phyloP scores from a whole-genome alignment of 2,888 invertebrate genomes.

The Eucera pruinosa region DNA sequence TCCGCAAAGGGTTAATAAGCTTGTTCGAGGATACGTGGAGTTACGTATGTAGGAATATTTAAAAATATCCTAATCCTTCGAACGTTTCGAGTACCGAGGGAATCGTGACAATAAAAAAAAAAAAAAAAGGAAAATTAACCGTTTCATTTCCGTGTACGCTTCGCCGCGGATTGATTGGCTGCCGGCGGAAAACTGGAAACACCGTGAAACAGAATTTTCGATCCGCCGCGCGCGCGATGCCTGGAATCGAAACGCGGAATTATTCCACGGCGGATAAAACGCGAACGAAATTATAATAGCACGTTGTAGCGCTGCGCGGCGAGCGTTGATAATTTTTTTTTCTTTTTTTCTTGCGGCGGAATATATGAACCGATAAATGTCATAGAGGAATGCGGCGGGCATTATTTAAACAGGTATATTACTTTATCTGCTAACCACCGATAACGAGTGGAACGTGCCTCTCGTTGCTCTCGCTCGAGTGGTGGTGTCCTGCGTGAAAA shows the following conservation, averaged over 20 bases:
- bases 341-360: no score
- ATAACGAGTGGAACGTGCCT: slow-evolving; percentile 50
- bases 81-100: no score
- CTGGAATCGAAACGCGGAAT: slow-evolving; percentile 1
- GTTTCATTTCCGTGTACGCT: neutral
- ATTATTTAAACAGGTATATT: slow-evolving; percentile 58
- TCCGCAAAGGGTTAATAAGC: no score
- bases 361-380: slow-evolving; percentile 39
- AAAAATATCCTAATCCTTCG: no score
- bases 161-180: neutral
- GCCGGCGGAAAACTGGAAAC: no score
- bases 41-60: no score
- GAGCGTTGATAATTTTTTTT: slow-evolving; percentile 29
- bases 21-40: no score
- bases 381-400: slow-evolving; percentile 22
- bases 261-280: slow-evolving; percentile 8
- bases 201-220: neutral
- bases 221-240: neutral
- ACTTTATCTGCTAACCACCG: slow-evolving; percentile 46
- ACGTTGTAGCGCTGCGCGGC: neutral
- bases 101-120: no score
- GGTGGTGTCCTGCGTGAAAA: slow-evolving; percentile 42
- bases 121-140: no score
- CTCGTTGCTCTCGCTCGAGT: slow-evolving; percentile 18
- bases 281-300: slow-evolving; percentile 13